Percentiles rank a stretch among this genome's conserved stretches.
phyloP scores from a whole-genome alignment of 2,113 vertebrate genomes.

The Ivindomyrus marchei region DNA sequence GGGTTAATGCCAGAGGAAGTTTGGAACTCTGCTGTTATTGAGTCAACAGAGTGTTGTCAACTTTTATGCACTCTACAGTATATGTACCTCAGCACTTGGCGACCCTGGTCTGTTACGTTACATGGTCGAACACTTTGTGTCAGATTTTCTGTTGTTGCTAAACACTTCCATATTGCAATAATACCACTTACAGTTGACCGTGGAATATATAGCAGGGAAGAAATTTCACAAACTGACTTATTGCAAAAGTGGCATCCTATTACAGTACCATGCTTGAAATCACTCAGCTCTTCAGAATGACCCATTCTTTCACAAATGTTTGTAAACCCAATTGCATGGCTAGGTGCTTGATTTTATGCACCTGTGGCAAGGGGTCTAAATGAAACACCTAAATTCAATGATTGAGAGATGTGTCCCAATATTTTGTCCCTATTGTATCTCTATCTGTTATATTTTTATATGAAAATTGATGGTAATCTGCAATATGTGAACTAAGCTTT shows the following conservation, averaged over 20 bases:
- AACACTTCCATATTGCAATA: too few species aligned
- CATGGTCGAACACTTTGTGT: too few species aligned
- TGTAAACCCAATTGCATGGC: neutral
- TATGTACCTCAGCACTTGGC: neutral
- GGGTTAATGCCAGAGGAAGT: too few species aligned
- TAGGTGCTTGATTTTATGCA: neutral
- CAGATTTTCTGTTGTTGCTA: too few species aligned
- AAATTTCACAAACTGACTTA: too few species aligned
- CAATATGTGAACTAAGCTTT: neutral
- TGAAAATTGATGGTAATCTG: neutral
- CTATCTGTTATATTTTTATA: neutral
- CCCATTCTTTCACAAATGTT: neutral
- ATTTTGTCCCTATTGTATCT: neutral
- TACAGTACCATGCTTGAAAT: neutral
- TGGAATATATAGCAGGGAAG: too few species aligned
- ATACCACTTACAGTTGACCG: too few species aligned
- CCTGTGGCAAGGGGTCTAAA: neutral
- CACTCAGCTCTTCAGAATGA: neutral
- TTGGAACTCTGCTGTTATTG: too few species aligned
- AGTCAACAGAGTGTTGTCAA: neutral
- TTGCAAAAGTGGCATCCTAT: neutral
- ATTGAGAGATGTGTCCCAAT: neutral
- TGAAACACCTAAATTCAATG: neutral
- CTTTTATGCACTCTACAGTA: neutral
- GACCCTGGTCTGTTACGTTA: too few species aligned